Percentiles rank a stretch among this genome's conserved stretches.
These are phyloP conservation scores for Artemia sinica DNA, from an alignment of 2,888 invertebrate species.

Conservation along the genomic window DNA sequence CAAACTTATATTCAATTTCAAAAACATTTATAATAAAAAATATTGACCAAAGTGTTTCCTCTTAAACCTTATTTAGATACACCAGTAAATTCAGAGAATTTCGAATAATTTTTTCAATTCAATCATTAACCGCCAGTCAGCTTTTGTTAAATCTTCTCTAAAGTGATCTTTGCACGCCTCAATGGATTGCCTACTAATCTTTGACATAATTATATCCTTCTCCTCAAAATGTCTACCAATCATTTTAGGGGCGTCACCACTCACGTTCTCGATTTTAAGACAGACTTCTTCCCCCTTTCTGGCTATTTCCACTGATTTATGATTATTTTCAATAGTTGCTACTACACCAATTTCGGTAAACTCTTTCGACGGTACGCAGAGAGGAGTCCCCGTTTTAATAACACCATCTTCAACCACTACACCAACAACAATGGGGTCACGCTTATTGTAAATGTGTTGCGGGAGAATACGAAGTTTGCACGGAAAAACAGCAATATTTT, in stretches of 20 bases:
- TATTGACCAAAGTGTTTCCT: no score
- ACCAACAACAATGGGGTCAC: slow-evolving; percentile 94
- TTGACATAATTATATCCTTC: slow-evolving; percentile 83
- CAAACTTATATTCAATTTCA: no score
- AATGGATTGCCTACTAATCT: slow-evolving; percentile 93
- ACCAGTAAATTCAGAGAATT: slow-evolving; percentile 49
- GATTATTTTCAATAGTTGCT: slow-evolving; percentile 85
- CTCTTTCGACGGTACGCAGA: slow-evolving; percentile 39
- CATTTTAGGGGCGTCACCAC: slow-evolving; percentile 98
- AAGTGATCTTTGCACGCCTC: slow-evolving; percentile 99
- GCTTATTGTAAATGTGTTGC: slow-evolving; percentile 87
- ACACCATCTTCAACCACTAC: slow-evolving; percentile 89
- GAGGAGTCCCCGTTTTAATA: slow-evolving; percentile 56
- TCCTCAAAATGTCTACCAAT: slow-evolving; percentile 96
- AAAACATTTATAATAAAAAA: no score
- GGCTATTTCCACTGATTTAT: slow-evolving; percentile 84
- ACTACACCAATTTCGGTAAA: slow-evolving; percentile 84
- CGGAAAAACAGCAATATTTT: slow-evolving; percentile 93
- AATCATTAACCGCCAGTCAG: slow-evolving; percentile 96
- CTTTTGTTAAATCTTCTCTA: slow-evolving; percentile 86
- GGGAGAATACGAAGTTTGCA: slow-evolving; percentile 67
- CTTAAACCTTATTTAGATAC: no score
- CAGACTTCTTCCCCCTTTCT: slow-evolving; percentile 88
- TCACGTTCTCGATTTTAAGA: slow-evolving; percentile 87
- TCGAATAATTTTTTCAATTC: slow-evolving; percentile 94